Evolutionary conservation across 2,113 vertebrate genomes (phyloP), one percentile per base, ranked within the genome.

Genomic region (Carettochelys insculpta): DNA sequence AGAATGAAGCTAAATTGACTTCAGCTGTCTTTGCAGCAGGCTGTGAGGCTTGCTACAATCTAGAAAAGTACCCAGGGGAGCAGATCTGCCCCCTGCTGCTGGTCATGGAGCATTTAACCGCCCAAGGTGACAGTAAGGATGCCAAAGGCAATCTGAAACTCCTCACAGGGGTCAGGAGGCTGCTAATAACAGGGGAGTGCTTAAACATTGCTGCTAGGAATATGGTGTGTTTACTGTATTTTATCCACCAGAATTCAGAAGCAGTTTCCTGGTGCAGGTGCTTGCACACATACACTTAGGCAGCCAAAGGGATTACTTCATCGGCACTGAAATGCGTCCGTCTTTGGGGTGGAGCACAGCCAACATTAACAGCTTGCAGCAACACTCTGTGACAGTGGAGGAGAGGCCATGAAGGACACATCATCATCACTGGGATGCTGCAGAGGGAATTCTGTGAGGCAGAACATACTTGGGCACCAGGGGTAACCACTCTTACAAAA

Each of bases 11-110:
- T 53, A 47, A 68, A 58, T 1, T 29, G 53, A 51, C 79, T 79
- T 92, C 87, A 92, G 87, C 87, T 95, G 94, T n/a, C 90, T 92
- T 58, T 24, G 54, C 90, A 71, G 92, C 94, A 94, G 94, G 82
- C 5, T 2, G 80, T 0, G 9, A 73, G 73, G 51, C 77, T 89
- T n/a, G 1, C 25, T 82, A 2, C 50, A 78, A 83, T 90, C 17
- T 6, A 27, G 0, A 0, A 0, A 94, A 95, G 90, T 90, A 92
- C 92, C 82, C 91, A 94, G 92, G 92, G 92, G 83, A 89, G 86
- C 88, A 81, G 87, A 50, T 83, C 92, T 94, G 91, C 90, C 80
- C 52, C 76, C 51, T 45, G 14, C 51, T 45, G 14, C 48, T 50
- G 48, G 1, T 2, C 77, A 90, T 19, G 45, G 1, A 0, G 58